Base-by-base conservation (phyloP, 2,888 invertebrate genomes). In the Conchocele bisecta region DNA sequence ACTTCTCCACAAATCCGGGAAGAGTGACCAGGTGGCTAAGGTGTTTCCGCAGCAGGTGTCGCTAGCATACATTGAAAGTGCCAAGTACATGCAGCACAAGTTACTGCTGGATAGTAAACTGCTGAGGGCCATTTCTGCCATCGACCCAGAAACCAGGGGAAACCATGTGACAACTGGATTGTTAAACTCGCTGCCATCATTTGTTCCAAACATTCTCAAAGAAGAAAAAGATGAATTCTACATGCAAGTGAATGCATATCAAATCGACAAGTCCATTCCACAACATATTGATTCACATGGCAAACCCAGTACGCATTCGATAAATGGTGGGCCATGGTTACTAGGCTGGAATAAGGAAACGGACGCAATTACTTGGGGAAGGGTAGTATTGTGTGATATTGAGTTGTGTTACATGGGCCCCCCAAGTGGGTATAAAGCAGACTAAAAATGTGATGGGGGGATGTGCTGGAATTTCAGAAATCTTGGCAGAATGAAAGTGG, bases 361-460 rank as follows among this genome's bases (percentile, higher is more conserved):
- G 69, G 3, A 17, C 22, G 22, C 56, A n/a, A n/a, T n/a, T n/a
- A n/a, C n/a, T n/a, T n/a, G 65, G 15, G n/a, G 51, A 3, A 74
- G 69, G 29, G 35, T 75, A 35, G 71, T 48, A 20, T n/a, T 39
- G 54, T 11, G 51, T 69, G 37, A 4, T 60, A 13, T 54, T 75
- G 5, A 58, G 41, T 28, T 48, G 58, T 28, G n/a, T 82, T 82
- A 41, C 75, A 81, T 77, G 81, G 79, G 20, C 76, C 75, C 3
- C 67, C n/a, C n/a, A n/a, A n/a, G n/a, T n/a, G 63, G 41, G 81
- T 82, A 6, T 81, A 82, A 57, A 50, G 56, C 2, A 54, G 60
- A 13, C 81, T 82, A 46, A 79, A 59, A 50, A 31, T 56, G 11
- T n/a, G n/a, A n/a, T 79, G 79, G 81, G 58, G 56, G 31, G 79